phyloP scores from a whole-genome alignment of 2,113 vertebrate genomes.

The Morone saxatilis region DNA sequence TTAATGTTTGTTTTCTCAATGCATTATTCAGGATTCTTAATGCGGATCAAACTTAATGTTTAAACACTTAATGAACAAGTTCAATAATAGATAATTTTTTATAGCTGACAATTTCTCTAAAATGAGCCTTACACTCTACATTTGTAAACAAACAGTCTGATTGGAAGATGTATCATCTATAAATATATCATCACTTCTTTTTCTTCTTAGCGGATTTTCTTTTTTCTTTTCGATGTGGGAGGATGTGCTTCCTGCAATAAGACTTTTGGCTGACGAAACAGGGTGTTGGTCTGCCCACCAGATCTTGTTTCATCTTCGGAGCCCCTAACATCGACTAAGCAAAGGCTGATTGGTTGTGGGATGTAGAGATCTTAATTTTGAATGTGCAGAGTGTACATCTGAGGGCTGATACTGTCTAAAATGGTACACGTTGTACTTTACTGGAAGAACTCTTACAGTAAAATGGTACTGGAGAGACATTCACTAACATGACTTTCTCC shows the following conservation, averaged over 20 bases:
- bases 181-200: constrained; percentile 10
- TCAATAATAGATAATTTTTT: constrained; percentile 3
- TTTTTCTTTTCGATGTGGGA: constrained; percentile 3
- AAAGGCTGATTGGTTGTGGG: constrained; percentile 22
- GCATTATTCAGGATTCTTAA: background rate
- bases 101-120: background rate
- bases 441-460: constrained; percentile 4
- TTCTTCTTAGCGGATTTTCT: background rate
- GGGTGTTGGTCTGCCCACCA: constrained; percentile 6
- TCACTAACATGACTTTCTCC: constrained; percentile 3
- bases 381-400: background rate
- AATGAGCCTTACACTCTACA: background rate
- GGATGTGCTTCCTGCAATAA: constrained; percentile 14
- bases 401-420: constrained; percentile 7
- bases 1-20: background rate
- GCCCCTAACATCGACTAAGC: constrained; percentile 10
- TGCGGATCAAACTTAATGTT: background rate
- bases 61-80: background rate
- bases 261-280: constrained; percentile 47
- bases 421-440: constrained; percentile 7
- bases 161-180: constrained; percentile 3
- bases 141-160: constrained; percentile 16
- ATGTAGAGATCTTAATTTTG: constrained; percentile 22
- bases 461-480: constrained; percentile 15
- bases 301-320: constrained; percentile 51